Base-by-base conservation (phyloP, 2,797 vertebrate genomes). In the Brachymystax lenok region DNA sequence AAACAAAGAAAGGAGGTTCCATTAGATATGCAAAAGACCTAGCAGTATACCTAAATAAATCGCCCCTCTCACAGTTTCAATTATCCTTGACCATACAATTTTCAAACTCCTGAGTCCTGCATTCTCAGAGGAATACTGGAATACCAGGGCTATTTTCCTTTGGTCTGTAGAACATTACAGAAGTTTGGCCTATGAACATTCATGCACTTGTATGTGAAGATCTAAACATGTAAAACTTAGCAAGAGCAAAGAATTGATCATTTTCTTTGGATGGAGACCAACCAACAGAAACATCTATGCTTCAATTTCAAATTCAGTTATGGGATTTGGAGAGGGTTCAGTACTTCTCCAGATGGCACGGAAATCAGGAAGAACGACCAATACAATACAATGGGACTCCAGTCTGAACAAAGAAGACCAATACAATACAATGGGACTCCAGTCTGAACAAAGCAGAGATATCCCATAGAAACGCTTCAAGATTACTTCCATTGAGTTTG, bases 331-430 rank as follows among this genome's bases (percentile, higher is more conserved):
- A 28, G 52, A 77, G 77, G 51, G 64, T 33, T 79, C 76, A 90
- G 67, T 80, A 73, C 27, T 87, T 91, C 69, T 82, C 82, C 89
- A 92, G 89, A 90, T 90, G 88, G 73, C 24, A 33, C 76, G 72
- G 69, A 83, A 81, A 77, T 83, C 21, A 75, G 74, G 71, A 24
- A 71, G 63, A 61, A 78, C 71, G 68, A 59, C 64, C 76, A 66
- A 78, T 80, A 74, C 84, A 83, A 82, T 50, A 24, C 28, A 76
- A 74, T 74, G 51, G 61, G 17, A 19, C 69, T 75, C 50, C 46
- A 76, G 35, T 24, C 17, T 69, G 59, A 85, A 78, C n/a, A 16
- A 52, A 71, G 70, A 24, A 51, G 68, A 59, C 64, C 76, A 66
- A 78, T 80, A 74, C 84, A 83, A 82, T 50, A 24, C 28, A 76